Percentiles rank a stretch among this genome's conserved stretches.
phyloP scores from a whole-genome alignment of 2,113 vertebrate genomes.

The Pollimyrus isidori region DNA sequence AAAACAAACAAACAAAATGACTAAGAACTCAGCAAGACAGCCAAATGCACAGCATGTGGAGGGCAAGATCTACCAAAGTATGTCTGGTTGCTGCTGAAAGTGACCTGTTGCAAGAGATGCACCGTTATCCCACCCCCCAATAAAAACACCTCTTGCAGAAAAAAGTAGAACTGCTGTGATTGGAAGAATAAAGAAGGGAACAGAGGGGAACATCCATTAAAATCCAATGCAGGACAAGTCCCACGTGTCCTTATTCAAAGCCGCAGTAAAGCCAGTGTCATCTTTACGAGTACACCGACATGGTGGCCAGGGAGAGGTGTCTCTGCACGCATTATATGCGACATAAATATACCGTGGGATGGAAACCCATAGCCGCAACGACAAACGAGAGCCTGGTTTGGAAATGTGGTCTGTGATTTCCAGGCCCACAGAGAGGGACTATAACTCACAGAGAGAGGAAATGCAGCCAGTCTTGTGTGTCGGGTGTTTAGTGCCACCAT shows the following conservation, averaged over 20 bases:
- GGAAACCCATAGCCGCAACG: neutral
- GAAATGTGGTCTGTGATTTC: neutral
- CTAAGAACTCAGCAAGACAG: neutral
- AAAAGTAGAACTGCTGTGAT: neutral
- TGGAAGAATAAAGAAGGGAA: neutral
- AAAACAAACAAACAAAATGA: neutral
- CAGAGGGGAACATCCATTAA: constrained; percentile 7
- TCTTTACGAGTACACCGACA: constrained; percentile 3
- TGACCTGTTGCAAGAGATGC: neutral
- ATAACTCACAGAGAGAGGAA: neutral
- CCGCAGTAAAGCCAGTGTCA: constrained; percentile 6
- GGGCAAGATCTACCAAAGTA: neutral
- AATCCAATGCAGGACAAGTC: neutral
- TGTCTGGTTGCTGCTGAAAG: neutral
- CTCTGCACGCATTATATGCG: neutral
- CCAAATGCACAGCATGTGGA: neutral
- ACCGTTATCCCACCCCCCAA: neutral
- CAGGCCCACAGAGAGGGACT: neutral
- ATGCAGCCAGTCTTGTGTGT: neutral
- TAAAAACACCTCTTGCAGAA: neutral
- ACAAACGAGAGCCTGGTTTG: neutral
- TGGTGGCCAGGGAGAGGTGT: neutral
- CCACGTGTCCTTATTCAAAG: constrained; percentile 5
- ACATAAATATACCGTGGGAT: neutral
- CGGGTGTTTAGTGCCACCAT: neutral